These are phyloP conservation scores for Trogon melanurus DNA, from an alignment of 2,113 vertebrate species.

Conservation along the genomic window DNA sequence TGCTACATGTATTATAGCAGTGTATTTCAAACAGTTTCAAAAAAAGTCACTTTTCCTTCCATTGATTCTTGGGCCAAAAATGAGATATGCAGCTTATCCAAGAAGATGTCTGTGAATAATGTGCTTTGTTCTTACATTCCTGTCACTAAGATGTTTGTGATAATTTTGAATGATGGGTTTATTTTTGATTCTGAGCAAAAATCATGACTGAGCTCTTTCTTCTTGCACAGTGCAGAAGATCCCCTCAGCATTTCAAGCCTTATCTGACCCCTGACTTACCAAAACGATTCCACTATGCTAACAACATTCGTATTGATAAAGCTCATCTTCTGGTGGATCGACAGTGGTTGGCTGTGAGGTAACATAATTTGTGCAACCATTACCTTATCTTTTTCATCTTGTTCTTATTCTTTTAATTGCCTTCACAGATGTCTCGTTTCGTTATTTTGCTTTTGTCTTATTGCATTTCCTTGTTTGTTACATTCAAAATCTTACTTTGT, in stretches of 20 bases:
- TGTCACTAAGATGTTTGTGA: not conserved
- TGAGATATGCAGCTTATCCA: not conserved
- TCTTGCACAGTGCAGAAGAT: conserved; percentile 83
- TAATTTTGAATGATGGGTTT: not conserved
- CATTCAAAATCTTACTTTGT: not conserved
- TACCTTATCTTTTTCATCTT: not conserved
- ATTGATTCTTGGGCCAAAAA: not conserved
- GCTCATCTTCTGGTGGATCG: conserved; percentile 87
- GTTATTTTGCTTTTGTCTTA: not conserved
- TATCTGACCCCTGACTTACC: conserved; percentile 91
- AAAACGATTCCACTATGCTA: conserved; percentile 92
- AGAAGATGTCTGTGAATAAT: not conserved
- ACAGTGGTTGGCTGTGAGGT: conserved; percentile 90
- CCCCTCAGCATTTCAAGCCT: conserved; percentile 88
- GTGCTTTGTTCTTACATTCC: not conserved
- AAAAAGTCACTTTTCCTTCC: rapidly evolving
- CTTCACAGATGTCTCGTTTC: not conserved
- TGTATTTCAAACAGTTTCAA: not conserved
- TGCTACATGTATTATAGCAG: not conserved
- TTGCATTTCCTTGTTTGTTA: not conserved
- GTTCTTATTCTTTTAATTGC: not conserved
- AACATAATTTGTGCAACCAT: not conserved
- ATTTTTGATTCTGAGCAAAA: not conserved
- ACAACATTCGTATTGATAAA: conserved; percentile 89
- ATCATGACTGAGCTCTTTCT: not conserved